Base-by-base conservation (phyloP, 1,140 invertebrate genomes). In the Magallana gigas region DNA sequence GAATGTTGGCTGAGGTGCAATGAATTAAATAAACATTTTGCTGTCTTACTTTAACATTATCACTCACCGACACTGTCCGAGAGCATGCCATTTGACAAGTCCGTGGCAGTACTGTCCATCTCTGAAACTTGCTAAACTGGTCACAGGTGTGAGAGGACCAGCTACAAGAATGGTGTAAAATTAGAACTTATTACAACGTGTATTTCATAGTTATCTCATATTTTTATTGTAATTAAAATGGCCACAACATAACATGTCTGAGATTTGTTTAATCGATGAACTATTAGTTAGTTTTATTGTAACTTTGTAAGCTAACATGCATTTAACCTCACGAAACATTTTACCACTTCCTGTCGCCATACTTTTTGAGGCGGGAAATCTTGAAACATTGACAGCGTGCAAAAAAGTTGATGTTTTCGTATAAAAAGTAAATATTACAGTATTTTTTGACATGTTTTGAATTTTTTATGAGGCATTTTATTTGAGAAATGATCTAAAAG, bases 321-420 rank as follows among this genome's bases (percentile, higher is more conserved):
- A 48, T 48, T 48, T 48, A 48, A 48, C 36, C 5, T 48, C 36
- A 48, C 5, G 36, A 48, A 48, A 48, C 36, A 48, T 48, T 48
- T 48, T 48, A 48, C 36, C 36, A 29, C 23, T 76, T 76, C 68
- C 68, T 76, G 68, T 76, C 68, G 68, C 68, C 68, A 76, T 76
- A 29, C 68, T 76, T 76, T 18, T 76, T 23, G 68, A 18, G 68
- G 68, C 68, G 68, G 68, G 68, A 76, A 76, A 76, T 76, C 60
- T 62, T 29, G 23, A 76, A 76, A 36, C 29, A 12, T 36, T 12
- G 8, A 76, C 18, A 76, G 18, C 68, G 23, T 76, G 23, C 23
- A 76, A 29, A 11, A 11, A 71, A 48, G 36, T 48, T 48, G 36
- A 48, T 48, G 23, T 48, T 48, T 5, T 48, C 36, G 5, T 48